Base-by-base conservation (phyloP, 1,140 invertebrate species). In the Polypedilum pembai region DNA sequence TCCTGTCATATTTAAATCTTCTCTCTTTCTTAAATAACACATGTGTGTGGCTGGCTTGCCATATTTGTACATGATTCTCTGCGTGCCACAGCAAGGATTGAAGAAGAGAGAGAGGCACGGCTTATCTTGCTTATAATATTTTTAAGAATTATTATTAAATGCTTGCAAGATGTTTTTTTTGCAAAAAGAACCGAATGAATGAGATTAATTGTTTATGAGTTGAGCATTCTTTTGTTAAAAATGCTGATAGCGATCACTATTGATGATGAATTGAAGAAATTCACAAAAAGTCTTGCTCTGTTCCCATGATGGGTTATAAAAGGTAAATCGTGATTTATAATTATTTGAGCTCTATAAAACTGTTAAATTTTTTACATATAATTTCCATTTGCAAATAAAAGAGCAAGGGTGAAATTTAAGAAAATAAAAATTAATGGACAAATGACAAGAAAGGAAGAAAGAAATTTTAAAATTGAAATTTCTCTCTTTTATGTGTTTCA, bases 121-220 rank as follows among this genome's bases (percentile, higher is more conserved):
- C 45, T 56, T 56, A 56, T 56, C 45, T 56, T n/a, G n/a, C n/a
- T n/a, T 56, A 56, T 56, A n/a, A 56, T 12, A 56, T 33, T 33
- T 33, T 33, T 33, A 33, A 33, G 24, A 33, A 5, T 33, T 33
- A 33, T 33, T 33, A 33, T 33, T 33, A 33, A 33, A 56, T 56
- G 12, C 45, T 56, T 56, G 12, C 45, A 56, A 56, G 45, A 56
- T 56, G 45, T 56, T 56, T n/a, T 15, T 56, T 15, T 45, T 45
- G 41, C 15, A 45, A 12, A 8, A 45, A 8, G 1, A 33, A 33
- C 24, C 5, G 24, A 56, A 56, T 56, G 45, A 56, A 56, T 56
- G 45, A 56, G 45, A 56, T 56, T 56, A 56, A 56, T 56, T 56
- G 45, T 56, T 56, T 56, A 56, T 56, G 45, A 33, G 24, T 33